These are phyloP conservation scores for Byasa hedistus DNA, from an alignment of 2,888 invertebrate species.

Conservation along the genomic window DNA sequence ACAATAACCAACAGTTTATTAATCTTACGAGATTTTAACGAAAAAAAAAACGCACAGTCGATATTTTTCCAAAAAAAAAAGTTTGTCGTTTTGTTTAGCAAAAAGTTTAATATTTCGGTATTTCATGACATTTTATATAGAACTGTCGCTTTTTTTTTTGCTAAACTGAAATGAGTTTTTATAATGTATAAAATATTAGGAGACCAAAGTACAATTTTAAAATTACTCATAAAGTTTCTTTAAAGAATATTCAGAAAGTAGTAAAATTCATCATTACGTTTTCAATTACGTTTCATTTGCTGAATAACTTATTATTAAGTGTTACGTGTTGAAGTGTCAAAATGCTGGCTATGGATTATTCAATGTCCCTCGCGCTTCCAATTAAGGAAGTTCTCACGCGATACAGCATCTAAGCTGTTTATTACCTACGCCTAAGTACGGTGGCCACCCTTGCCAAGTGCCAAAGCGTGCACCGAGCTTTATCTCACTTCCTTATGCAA, in stretches of 20 bases:
- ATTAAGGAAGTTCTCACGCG: slow-evolving; percentile 36
- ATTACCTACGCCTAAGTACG: slow-evolving; percentile 37
- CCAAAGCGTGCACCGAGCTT: slow-evolving; percentile 48
- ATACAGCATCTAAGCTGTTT: slow-evolving; percentile 36
- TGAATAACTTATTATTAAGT: not conserved
- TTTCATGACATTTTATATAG: too few species aligned
- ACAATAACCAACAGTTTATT: too few species aligned
- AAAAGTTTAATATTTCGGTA: too few species aligned
- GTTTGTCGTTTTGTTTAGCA: too few species aligned
- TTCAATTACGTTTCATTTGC: not conserved
- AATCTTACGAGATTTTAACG: too few species aligned
- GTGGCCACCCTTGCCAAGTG: slow-evolving; percentile 47
- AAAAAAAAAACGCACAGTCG: too few species aligned
- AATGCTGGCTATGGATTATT: slow-evolving; percentile 23
- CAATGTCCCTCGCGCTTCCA: slow-evolving; percentile 34
- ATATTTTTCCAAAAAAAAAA: too few species aligned
- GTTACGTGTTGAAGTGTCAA: slow-evolving; percentile 15
- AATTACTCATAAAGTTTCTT: too few species aligned
- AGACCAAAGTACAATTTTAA: too few species aligned
- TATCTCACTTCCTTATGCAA: slow-evolving; percentile 70
- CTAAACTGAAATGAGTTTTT: too few species aligned
- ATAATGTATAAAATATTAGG: too few species aligned
- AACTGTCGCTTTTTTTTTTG: too few species aligned
- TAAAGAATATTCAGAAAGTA: not conserved
- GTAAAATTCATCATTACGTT: not conserved